Percentiles rank a stretch among this genome's conserved stretches.
Conservation (phyloP, 2,888 invertebrate genomes). For the Xiphydria camelus region DNA sequence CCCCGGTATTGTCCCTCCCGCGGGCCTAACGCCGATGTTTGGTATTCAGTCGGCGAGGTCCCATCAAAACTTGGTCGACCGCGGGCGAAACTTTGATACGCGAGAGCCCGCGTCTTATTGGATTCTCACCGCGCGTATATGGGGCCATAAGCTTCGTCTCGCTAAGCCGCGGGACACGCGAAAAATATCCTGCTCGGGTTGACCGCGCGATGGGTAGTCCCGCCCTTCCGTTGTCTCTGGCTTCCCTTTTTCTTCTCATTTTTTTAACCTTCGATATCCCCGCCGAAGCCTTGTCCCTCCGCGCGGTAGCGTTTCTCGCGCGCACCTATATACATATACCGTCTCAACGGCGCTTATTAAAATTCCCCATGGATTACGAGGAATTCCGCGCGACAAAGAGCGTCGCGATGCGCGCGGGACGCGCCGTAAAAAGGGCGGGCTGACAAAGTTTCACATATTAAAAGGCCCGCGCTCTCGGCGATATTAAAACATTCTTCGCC, state of each 20-base stretch:
- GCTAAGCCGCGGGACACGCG: too few species aligned
- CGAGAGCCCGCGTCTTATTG: constrained; percentile 40
- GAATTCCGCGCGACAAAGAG: constrained; percentile 10
- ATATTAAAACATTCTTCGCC: constrained; percentile 38
- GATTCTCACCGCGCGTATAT: constrained; percentile 29
- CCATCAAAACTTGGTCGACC: constrained; percentile 48
- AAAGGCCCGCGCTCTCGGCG: constrained; percentile 23
- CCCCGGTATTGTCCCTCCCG: too few species aligned
- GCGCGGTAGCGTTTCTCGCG: too few species aligned
- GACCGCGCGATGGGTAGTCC: too few species aligned
- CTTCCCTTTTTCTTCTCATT: too few species aligned
- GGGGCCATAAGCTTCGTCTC: neutral
- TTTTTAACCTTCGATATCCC: too few species aligned
- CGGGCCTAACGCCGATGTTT: constrained; percentile 34
- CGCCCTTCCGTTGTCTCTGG: too few species aligned
- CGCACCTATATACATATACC: too few species aligned
- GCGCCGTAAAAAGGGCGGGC: constrained; percentile 4
- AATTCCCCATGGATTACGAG: constrained; percentile 27
- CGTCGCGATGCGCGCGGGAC: constrained; percentile 2
- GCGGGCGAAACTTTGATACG: constrained; percentile 40
- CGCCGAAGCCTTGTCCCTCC: constrained; percentile 24
- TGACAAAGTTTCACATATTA: constrained; percentile 34
- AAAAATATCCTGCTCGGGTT: too few species aligned
- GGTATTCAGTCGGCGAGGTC: constrained; percentile 45
- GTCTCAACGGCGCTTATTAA: constrained; percentile 26